A percentile compares a stretch with the other conserved stretches of the same genome.
phyloP scores from a whole-genome alignment of 2,888 invertebrate genomes.

The Agonopterix arenella region DNA sequence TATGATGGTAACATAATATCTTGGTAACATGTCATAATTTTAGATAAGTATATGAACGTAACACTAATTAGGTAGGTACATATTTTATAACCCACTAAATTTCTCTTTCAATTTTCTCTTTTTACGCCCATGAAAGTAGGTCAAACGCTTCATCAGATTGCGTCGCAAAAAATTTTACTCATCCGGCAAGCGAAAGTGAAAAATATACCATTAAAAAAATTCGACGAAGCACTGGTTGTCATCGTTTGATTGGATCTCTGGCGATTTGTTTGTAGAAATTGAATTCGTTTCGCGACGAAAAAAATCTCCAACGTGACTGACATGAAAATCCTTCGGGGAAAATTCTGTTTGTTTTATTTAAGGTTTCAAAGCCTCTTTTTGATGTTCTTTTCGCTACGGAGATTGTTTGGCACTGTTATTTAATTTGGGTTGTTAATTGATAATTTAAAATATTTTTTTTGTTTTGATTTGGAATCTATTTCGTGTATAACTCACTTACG shows the following conservation, averaged over 20 bases:
- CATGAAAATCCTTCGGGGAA: conserved; percentile 49
- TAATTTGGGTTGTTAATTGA: conserved; percentile 10
- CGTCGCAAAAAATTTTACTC: too few species aligned
- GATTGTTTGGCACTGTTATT: conserved; percentile 24
- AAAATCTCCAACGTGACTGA: conserved; percentile 56
- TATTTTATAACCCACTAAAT: too few species aligned
- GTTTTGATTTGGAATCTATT: too few species aligned
- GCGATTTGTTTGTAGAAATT: conserved; percentile 45
- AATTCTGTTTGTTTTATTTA: conserved; percentile 50
- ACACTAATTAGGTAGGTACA: not conserved
- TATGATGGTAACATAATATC: too few species aligned
- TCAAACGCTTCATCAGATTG: too few species aligned
- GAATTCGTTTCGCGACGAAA: conserved; percentile 49
- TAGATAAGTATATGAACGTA: too few species aligned
- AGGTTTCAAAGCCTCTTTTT: conserved; percentile 38
- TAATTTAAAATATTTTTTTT: not conserved
- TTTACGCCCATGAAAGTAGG: too few species aligned
- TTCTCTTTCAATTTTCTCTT: too few species aligned
- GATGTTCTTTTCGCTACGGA: conserved; percentile 26
- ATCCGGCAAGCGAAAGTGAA: too few species aligned
- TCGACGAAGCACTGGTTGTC: not conserved
- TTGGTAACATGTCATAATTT: too few species aligned
- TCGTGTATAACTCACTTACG: too few species aligned
- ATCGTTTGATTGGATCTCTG: conserved; percentile 4
- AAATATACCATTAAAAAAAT: not conserved